Base-by-base conservation (phyloP, 2,797 vertebrate genomes). In the Gadopsis marmoratus region DNA sequence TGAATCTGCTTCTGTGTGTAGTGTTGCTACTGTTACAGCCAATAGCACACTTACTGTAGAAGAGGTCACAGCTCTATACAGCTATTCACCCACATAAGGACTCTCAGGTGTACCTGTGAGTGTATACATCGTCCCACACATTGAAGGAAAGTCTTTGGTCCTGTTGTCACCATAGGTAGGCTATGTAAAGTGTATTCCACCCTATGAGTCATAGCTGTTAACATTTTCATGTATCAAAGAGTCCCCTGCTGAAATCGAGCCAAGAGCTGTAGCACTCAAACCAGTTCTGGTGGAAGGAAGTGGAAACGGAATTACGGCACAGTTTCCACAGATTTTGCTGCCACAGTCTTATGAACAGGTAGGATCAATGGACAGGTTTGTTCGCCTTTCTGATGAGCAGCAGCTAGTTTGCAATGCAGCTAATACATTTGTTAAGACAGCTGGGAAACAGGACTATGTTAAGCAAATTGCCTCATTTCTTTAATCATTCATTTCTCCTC, bases 141-240 rank as follows among this genome's bases (percentile, higher is more conserved):
- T 76, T 14, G 47, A 39, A 50, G 56, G 55, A 71, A 56, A 61
- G 31, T 55, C 53, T 64, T 58, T 55, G 21, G 48, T 69, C 23
- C n/a, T 55, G 41, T 54, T 47, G 37, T 80, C 50, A 51, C 48
- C 37, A 7, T 29, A 60, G 23, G 41, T 41, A 39, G 37, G 37
- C 9, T 39, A 29, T 4, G 29, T 45, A 11, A 21, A 60, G 51
- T 33, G n/a, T 21, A 65, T 74, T 59, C 56, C 47, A 54, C 21
- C 37, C 66, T 41, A 1, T 78, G 66, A 85, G 45, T 78, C 75
- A 78, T 3, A n/a, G 23, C 37, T 66, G 8, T 59, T 76, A n/a
- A 35, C 39, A 17, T 54, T 23, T 21, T n/a, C 7, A 69, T 26
- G 21, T 21, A 31, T 50, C 33, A 4, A 26, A 68, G 60, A 65